These are phyloP conservation scores for Melanotaenia nigrans DNA, from an alignment of 2,797 vertebrate genomes.

Conservation along the genomic window DNA sequence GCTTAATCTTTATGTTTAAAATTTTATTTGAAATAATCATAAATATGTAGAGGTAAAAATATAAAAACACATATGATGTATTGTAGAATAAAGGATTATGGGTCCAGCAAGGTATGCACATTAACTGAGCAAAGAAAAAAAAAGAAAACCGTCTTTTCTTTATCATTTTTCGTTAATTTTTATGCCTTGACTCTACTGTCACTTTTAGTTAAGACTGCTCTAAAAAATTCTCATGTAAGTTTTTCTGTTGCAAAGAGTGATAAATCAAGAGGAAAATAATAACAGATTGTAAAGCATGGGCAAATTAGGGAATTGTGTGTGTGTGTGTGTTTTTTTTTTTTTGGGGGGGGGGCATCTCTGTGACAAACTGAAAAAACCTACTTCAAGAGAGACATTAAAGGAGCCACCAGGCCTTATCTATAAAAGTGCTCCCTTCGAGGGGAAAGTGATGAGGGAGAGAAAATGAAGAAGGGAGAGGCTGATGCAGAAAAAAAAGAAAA, in stretches of 20 bases:
- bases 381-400: conserved; percentile 79
- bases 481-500: conserved; percentile 17
- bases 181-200: not conserved
- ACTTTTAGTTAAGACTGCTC: not conserved
- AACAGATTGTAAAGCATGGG: conserved; percentile 43
- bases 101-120: not conserved
- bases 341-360: conserved; percentile 63
- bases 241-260: conserved; percentile 14
- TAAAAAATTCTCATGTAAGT: conserved; percentile 2
- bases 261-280: conserved; percentile 50
- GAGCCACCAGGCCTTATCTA: conserved; percentile 78
- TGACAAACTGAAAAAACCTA: conserved; percentile 48
- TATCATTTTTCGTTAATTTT: not conserved
- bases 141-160: not conserved
- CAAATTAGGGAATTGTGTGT: conserved; percentile 53
- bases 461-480: conserved; percentile 56
- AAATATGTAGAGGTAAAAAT: not conserved
- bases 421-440: conserved; percentile 69
- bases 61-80: not conserved
- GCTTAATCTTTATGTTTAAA: not conserved
- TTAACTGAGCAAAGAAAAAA: not conserved
- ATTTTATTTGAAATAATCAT: not conserved
- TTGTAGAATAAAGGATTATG: not conserved
- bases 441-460: conserved; percentile 43
- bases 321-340: not conserved